Conservation (phyloP, 2,797 vertebrate genomes). For the Coreius guichenoti region DNA sequence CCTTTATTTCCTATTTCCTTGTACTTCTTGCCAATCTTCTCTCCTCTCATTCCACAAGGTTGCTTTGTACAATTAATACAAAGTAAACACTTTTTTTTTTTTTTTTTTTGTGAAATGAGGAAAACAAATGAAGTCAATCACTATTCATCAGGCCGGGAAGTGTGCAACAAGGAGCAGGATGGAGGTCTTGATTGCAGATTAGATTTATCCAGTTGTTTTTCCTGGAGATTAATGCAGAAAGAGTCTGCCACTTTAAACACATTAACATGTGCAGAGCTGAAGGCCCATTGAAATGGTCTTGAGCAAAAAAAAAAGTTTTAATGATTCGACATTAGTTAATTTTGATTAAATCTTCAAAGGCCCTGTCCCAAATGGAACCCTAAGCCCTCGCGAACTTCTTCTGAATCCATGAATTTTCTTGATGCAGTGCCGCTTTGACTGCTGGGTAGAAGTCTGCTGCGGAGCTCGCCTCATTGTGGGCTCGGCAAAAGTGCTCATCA, state of each 20-base stretch:
- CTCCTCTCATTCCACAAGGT: conserved; percentile 19
- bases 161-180: conserved; percentile 63
- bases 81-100: conserved; percentile 11
- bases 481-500: background rate
- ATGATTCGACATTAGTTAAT: background rate
- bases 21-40: background rate
- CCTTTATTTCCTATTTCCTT: conserved; percentile 27
- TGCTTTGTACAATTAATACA: conserved; percentile 53
- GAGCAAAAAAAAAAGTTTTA: background rate
- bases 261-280: conserved; percentile 30
- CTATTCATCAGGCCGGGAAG: conserved; percentile 48
- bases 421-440: background rate
- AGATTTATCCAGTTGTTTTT: conserved; percentile 71
- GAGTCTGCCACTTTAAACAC: conserved; percentile 39
- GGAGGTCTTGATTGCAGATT: conserved; percentile 76
- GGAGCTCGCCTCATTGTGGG: background rate
- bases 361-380: background rate
- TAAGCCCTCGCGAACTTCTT: background rate
- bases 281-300: background rate
- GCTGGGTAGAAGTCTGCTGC: background rate
- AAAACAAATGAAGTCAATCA: conserved; percentile 18
- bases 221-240: conserved; percentile 62
- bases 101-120: conserved; percentile 7
- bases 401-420: background rate
- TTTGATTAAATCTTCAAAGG: background rate